These are phyloP conservation scores for Bombus confusus DNA, from an alignment of 1,140 invertebrate genomes.

Conservation along the genomic window DNA sequence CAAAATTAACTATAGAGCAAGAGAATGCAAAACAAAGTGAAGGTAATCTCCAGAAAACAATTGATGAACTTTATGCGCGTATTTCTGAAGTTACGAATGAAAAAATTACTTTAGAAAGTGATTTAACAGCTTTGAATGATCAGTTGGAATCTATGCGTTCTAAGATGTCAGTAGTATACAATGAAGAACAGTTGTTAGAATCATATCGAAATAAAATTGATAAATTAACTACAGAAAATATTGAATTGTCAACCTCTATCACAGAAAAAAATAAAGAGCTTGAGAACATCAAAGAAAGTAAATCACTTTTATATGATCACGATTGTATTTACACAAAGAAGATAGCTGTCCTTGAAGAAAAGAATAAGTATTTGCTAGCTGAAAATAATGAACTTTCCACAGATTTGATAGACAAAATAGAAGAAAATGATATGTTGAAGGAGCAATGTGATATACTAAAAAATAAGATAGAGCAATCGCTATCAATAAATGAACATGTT, in stretches of 20 bases:
- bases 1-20: constrained; percentile 66
- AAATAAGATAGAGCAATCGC: constrained; percentile 39
- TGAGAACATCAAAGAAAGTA: constrained; percentile 60
- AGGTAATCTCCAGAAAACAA: constrained; percentile 54
- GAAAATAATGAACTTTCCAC: constrained; percentile 56
- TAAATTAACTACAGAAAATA: constrained; percentile 74
- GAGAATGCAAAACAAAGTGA: constrained; percentile 52
- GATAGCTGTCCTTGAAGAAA: constrained; percentile 39
- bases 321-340: constrained; percentile 49
- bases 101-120: constrained; percentile 60
- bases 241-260: constrained; percentile 65
- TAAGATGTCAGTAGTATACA: background rate
- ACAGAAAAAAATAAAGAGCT: constrained; percentile 58
- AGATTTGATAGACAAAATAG: constrained; percentile 56
- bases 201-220: constrained; percentile 53
- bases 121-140: constrained; percentile 52
- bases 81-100: constrained; percentile 60
- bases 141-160: constrained; percentile 47
- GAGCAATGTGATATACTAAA: constrained; percentile 36
- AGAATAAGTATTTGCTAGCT: constrained; percentile 29
- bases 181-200: constrained; percentile 53
- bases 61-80: constrained; percentile 59
- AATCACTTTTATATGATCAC: constrained; percentile 53
- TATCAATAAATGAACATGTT: constrained; percentile 8
- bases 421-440: constrained; percentile 52